Conservation (phyloP, 1,140 invertebrate genomes). For the Papilio aristodemus region DNA sequence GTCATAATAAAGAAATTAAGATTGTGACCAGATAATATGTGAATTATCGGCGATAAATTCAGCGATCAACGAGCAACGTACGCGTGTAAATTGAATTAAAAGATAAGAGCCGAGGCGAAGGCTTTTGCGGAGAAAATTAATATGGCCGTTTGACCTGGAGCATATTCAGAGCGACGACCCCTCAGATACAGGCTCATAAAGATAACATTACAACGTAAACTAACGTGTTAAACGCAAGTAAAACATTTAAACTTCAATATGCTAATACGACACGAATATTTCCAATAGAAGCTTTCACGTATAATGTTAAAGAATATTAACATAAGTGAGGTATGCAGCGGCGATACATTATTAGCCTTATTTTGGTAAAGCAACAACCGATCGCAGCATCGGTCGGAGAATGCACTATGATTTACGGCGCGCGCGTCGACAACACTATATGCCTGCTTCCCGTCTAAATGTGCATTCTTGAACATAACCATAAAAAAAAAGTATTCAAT, state of each 20-base stretch:
- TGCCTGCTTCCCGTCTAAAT: slow-evolving; percentile 52
- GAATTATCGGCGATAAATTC: slow-evolving; percentile 66
- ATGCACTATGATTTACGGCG: slow-evolving; percentile 57
- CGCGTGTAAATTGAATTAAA: slow-evolving; percentile 75
- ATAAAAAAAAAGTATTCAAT: slow-evolving; percentile 59
- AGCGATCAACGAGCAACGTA: slow-evolving; percentile 62
- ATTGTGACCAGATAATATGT: slow-evolving; percentile 60
- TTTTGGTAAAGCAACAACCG: slow-evolving; percentile 64
- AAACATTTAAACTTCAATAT: slow-evolving; percentile 44
- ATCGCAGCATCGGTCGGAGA: slow-evolving; percentile 48
- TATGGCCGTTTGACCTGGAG: slow-evolving; percentile 60
- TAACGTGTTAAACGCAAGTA: slow-evolving; percentile 51
- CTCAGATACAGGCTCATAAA: slow-evolving; percentile 42
- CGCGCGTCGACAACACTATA: slow-evolving; percentile 45
- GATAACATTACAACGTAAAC: slow-evolving; percentile 53
- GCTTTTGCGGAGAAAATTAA: slow-evolving; percentile 59
- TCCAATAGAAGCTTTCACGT: slow-evolving; percentile 39
- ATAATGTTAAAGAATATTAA: slow-evolving; percentile 41
- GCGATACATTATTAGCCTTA: slow-evolving; percentile 64
- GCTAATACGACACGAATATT: slow-evolving; percentile 48
- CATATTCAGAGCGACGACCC: slow-evolving; percentile 42
- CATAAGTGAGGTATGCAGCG: slow-evolving; percentile 38
- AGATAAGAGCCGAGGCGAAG: slow-evolving; percentile 70
- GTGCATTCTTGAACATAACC: slow-evolving; percentile 50
- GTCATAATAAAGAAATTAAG: slow-evolving; percentile 71